Conservation (phyloP, 2,797 vertebrate species). For the Sebastes nivosus region DNA sequence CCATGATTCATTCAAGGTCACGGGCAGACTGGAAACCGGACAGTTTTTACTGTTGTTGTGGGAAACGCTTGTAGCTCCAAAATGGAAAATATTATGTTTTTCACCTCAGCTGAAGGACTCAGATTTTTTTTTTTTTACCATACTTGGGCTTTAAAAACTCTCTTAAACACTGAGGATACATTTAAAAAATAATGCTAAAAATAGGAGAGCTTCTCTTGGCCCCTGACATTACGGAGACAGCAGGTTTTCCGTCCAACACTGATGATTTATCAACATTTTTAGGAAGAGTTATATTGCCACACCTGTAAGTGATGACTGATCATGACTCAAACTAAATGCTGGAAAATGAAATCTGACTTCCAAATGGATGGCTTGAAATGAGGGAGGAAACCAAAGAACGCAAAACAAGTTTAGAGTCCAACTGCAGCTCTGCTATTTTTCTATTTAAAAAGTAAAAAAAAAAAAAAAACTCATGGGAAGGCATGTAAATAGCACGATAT, state of each 20-base stretch:
- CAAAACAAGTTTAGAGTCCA: not conserved
- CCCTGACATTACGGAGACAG: no score
- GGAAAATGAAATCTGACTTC: not conserved
- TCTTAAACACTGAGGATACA: not conserved
- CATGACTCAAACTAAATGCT: not conserved
- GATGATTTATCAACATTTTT: not conserved
- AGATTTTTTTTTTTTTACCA: not conserved
- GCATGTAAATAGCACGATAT: no score
- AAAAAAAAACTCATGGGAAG: not conserved
- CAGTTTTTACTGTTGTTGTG: not conserved
- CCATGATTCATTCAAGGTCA: constrained; percentile 29
- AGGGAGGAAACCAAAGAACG: not conserved
- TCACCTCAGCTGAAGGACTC: not conserved
- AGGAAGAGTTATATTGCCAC: not conserved
- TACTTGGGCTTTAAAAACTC: not conserved
- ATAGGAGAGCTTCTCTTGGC: not conserved
- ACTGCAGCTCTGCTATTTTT: constrained; percentile 3
- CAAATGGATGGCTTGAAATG: not conserved
- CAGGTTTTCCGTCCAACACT: not conserved
- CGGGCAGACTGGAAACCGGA: not conserved
- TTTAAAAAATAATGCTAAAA: not conserved
- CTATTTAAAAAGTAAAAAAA: not conserved
- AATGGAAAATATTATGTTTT: not conserved
- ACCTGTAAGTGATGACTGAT: not conserved
- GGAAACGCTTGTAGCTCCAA: not conserved